Base-by-base conservation (phyloP, 2,113 vertebrate genomes). In the Alectura lathami region DNA sequence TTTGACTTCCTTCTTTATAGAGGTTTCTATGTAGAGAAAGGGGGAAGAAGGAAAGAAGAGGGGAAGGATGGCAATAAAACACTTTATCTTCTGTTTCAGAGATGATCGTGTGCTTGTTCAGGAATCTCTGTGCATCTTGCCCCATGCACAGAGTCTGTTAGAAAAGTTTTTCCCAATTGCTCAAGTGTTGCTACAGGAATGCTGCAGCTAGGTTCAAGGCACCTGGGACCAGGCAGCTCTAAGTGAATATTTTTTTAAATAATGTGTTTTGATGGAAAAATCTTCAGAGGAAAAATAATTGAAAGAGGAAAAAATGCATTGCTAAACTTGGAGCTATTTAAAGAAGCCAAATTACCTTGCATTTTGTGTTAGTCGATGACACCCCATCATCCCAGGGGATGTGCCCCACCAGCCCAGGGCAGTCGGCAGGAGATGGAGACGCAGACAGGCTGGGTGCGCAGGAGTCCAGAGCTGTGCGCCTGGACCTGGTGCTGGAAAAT, bases 221-320 rank as follows among this genome's bases (percentile, higher is more conserved):
- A 95, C 85, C 90, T 80, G 76, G 94, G 76, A 89, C 26, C 79
- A 86, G 91, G 69, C 88, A 78, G 76, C 62, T 81, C 53, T 11
- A 26, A 86, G 64, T 32, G 22, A 83, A 91, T 53, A 42, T 16
- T 22, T 66, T 89, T 95, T 93, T 32, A 64, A 91, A 90, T 89
- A 82, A 72, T 40, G 53, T 95, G 88, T 96, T 96, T 96, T 97
- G 89, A 90, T 96, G 96, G 94, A 96, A 95, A 94, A 91, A 87
- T 88, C 75, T 23, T 4, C 72, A 88, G 82, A 89, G 79, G 86
- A 60, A 80, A 93, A 94, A 89, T 92, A 88, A 60, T 24, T 34
- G 56, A 89, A 91, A 29, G 43, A 63, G 89, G 57, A 88, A 88
- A 95, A 89, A 89, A 88, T 77, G 60, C 48, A 93, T 56, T 88